phyloP scores from a whole-genome alignment of 2,113 vertebrate genomes.

The Chionodraco myersi region DNA sequence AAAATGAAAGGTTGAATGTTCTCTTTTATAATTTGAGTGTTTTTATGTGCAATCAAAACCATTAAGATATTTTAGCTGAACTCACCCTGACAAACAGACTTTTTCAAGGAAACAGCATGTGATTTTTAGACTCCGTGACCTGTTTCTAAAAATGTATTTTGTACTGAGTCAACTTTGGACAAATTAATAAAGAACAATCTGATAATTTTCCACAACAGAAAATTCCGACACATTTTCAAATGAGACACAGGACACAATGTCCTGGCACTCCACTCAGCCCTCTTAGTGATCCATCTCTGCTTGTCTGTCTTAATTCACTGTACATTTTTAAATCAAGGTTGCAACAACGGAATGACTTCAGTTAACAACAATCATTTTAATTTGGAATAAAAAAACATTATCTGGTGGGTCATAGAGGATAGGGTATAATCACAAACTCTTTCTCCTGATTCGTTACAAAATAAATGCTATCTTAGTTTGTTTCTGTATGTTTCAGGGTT shows the following conservation, averaged over 20 bases:
- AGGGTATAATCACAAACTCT: not conserved
- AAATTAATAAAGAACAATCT: not conserved
- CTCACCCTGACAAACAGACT: not conserved
- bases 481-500: not conserved
- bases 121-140: not conserved
- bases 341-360: not conserved
- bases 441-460: not conserved
- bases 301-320: not conserved
- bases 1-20: not conserved
- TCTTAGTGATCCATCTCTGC: not conserved
- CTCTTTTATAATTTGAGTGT: not conserved
- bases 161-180: not conserved
- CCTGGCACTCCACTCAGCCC: not conserved
- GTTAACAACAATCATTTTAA: not conserved
- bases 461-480: not conserved
- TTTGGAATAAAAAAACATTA: not conserved
- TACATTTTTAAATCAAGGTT: not conserved
- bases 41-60: not conserved
- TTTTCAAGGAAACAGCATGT: constrained; percentile 20
- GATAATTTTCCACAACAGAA: not conserved
- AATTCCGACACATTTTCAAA: not conserved
- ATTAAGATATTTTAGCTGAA: constrained; percentile 19
- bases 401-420: not conserved
- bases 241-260: not conserved
- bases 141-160: constrained; percentile 1